Evolutionary conservation across 2,888 invertebrate genomes (phyloP), one percentile per base, ranked within the genome.

Genomic region (Aplocera efformata): DNA sequence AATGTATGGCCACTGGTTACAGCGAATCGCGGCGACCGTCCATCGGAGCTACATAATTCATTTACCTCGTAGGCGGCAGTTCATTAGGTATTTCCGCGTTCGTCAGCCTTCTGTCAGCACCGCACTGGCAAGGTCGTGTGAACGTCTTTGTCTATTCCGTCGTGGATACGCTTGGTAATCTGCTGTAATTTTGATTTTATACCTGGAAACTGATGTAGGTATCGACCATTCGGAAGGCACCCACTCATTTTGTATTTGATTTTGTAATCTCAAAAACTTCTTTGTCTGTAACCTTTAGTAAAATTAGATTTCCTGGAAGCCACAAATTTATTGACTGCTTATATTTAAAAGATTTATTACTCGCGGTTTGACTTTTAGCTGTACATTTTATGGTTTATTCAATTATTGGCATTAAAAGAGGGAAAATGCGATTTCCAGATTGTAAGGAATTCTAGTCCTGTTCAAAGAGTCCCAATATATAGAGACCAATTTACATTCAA

Each of bases 81-180:
- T 69, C 64, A 64, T 72, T 75, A 67, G 73, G 58, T 63, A 64
- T 69, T 77, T 76, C 76, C 76, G 75, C 71, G 72, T 77, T 71
- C 74, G 76, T 76, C 74, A 75, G 72, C 73, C 72, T 69, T 64
- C 70, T 67, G 63, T 56, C 66, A 60, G 67, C 66, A 63, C 67
- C 71, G 77, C 78, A 72, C 73, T 64, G 47, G 50, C 83, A 85
- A 85, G 84, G 85, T 69, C 83, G 69, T 78, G 77, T 71, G 80
- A 81, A 79, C 79, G 70, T 84, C 85, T 84, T 84, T 86, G 83
- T 85, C 74, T 72, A 69, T 71, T 72, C 67, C 60, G 58, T 66
- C 60, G 63, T 60, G 56, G 56, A 44, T 40, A 50, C 47, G 40
- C 23, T 44, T 42, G 13, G 25, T 24, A 47, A 42, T 44, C 42